Conservation (phyloP, 2,113 vertebrate species). For the Callipepla squamata region DNA sequence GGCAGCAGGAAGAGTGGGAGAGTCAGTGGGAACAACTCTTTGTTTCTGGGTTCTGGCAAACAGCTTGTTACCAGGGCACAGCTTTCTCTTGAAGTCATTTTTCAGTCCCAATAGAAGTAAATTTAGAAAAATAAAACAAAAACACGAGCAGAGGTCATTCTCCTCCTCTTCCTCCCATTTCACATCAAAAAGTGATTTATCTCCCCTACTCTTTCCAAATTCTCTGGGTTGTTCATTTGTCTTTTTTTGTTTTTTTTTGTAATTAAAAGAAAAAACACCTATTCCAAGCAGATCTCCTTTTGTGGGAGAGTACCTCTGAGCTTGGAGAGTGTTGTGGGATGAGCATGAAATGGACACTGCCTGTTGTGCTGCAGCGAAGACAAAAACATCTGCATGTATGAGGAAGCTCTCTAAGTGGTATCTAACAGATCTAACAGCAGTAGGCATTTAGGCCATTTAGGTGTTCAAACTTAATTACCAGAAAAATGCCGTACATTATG, state of each 20-base stretch:
- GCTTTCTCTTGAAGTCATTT: neutral
- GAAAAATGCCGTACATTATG: constrained; percentile 79
- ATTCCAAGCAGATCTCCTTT: neutral
- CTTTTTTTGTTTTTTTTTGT: neutral
- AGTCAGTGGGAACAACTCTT: neutral
- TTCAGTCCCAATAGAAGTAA: neutral
- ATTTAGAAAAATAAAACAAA: neutral
- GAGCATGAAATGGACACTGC: neutral
- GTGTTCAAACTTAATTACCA: constrained; percentile 79
- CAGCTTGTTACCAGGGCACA: neutral
- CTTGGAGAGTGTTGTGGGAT: neutral
- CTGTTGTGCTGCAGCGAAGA: neutral
- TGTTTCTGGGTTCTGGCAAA: neutral
- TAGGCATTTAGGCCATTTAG: constrained; percentile 67
- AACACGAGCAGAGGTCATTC: neutral
- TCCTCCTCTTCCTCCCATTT: neutral
- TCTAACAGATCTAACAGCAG: constrained; percentile 61
- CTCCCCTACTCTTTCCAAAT: neutral
- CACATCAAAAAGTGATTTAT: neutral
- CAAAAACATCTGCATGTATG: neutral
- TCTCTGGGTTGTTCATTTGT: neutral
- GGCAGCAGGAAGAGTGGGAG: neutral
- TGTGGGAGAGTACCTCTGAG: neutral
- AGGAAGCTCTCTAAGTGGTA: constrained; percentile 55
- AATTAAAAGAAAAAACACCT: neutral